Evolutionary conservation across 2,113 vertebrate species (phyloP).

Genomic region (Platysternon megacephalum): DNA sequence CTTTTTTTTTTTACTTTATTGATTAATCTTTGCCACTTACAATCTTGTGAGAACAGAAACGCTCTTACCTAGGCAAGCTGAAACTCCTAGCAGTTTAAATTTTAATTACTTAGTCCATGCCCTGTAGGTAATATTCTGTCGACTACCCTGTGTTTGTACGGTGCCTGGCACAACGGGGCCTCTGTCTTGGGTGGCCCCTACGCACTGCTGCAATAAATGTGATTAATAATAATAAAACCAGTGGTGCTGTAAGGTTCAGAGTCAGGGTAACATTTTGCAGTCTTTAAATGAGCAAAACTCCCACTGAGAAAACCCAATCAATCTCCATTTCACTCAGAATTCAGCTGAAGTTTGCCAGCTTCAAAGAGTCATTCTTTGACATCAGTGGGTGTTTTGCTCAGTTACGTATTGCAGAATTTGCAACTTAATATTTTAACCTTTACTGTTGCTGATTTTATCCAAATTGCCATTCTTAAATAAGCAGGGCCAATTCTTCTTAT

Average conservation of each 20-base stretch:
- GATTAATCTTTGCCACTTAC: neutral
- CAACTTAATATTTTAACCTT: neutral
- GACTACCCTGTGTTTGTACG: neutral
- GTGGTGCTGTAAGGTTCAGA: neutral
- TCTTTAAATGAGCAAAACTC: neutral
- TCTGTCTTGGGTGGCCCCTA: neutral
- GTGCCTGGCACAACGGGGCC: neutral
- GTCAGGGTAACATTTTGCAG: neutral
- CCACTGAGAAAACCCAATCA: neutral
- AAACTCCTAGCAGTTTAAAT: neutral
- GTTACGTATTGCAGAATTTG: fast-evolving
- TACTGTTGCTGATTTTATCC: neutral
- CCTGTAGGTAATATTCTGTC: no score
- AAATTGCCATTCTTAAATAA: neutral
- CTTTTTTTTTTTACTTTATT: neutral
- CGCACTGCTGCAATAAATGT: neutral
- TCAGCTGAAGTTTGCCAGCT: neutral
- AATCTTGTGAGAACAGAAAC: neutral
- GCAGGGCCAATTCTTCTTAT: neutral
- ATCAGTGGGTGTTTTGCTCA: fast-evolving
- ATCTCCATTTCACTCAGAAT: neutral
- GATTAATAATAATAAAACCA: neutral
- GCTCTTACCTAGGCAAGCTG: neutral
- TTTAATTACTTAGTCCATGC: neutral
- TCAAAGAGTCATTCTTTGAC: neutral